Evolutionary conservation across 2,113 vertebrate genomes (phyloP).

Genomic region (Meles meles): DNA sequence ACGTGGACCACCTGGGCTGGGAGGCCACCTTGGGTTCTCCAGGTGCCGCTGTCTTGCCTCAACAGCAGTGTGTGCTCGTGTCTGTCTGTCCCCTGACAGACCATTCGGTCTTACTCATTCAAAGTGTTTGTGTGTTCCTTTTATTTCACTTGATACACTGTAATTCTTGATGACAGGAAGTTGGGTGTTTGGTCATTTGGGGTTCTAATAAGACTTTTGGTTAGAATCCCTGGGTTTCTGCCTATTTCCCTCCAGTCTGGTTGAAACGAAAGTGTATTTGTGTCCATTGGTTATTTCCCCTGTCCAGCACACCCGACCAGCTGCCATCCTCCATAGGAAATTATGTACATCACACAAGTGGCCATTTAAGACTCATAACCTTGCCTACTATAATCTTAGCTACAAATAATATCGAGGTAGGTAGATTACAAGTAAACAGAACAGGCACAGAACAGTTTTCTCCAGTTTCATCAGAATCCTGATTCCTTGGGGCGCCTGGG

Average conservation of each 20-base stretch:
- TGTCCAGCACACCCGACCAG: neutral
- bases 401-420: neutral
- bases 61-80: fast-evolving
- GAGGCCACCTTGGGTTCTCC: neutral
- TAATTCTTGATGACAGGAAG: neutral
- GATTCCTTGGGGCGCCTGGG: too few relatives aligned
- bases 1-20: neutral
- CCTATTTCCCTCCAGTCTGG: neutral
- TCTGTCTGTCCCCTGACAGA: neutral
- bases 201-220: neutral
- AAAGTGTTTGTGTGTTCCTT: neutral
- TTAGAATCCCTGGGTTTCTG: neutral
- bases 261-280: neutral
- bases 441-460: neutral
- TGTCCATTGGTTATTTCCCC: neutral
- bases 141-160: neutral
- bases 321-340: neutral
- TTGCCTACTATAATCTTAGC: neutral
- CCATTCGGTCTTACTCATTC: neutral
- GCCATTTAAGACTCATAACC: neutral
- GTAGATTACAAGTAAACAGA: neutral
- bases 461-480: neutral
- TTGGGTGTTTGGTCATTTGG: neutral
- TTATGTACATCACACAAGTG: neutral
- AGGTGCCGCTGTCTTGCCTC: neutral